Percentiles rank a stretch among this genome's conserved stretches.
Evolutionary conservation across 2,113 vertebrate genomes (phyloP).

Genomic region (Butastur rufipennis): DNA sequence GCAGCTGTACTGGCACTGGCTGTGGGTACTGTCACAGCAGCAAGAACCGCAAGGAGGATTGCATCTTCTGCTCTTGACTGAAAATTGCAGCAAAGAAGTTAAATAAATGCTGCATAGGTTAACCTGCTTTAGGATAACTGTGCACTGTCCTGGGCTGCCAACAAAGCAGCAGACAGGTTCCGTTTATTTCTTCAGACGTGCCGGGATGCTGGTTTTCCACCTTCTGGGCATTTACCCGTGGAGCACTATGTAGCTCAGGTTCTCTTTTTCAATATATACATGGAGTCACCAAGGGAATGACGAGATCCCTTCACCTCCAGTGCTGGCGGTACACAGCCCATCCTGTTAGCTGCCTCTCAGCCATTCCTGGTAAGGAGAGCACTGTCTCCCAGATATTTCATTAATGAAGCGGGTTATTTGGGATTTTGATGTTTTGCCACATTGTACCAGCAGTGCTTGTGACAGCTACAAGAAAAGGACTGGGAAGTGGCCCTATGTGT

Average conservation of each 20-base stretch:
- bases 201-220: neutral
- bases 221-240: neutral
- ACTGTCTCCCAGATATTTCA: neutral
- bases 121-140: neutral
- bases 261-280: neutral
- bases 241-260: neutral
- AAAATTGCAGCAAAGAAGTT: neutral
- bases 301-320: fast-evolving
- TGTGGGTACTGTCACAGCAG: neutral
- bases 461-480: neutral
- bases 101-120: neutral
- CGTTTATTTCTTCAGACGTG: neutral
- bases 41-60: neutral
- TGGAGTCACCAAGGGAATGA: neutral
- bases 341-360: neutral
- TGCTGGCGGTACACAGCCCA: fast-evolving
- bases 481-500: neutral
- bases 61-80: neutral
- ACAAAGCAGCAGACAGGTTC: neutral
- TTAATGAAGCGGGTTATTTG: neutral
- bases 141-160: neutral
- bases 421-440: neutral
- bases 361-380: neutral
- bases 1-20: neutral
- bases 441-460: neutral